A percentile compares a stretch with the other conserved stretches of the same genome.
These are phyloP conservation scores for Drosophila cyrtoloma DNA, from an alignment of 2,888 invertebrate species.

Conservation along the genomic window DNA sequence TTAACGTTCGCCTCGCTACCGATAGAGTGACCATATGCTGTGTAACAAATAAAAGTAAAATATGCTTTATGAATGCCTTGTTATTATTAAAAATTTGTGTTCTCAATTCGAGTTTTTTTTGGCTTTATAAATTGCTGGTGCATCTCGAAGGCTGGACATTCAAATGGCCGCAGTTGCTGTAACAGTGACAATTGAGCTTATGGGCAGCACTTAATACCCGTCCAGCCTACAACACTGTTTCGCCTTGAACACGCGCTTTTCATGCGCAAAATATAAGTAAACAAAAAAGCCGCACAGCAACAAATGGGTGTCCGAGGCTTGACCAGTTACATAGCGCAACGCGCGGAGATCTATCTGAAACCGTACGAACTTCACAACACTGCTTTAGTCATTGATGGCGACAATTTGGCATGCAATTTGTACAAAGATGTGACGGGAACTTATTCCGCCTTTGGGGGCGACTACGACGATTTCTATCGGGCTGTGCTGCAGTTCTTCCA, in stretches of 20 bases:
- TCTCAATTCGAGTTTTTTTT: not conserved
- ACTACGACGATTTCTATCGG: slow-evolving; percentile 92
- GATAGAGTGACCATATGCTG: slow-evolving; percentile 1
- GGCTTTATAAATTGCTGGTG: not conserved
- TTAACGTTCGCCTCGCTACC: not conserved
- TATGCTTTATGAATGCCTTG: not conserved
- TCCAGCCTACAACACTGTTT: slow-evolving; percentile 29
- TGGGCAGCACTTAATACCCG: slow-evolving; percentile 23
- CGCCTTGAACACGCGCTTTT: slow-evolving; percentile 52
- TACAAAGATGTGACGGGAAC: slow-evolving; percentile 88
- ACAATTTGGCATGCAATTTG: slow-evolving; percentile 90
- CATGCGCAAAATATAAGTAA: slow-evolving; percentile 46
- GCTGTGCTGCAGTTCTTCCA: slow-evolving; percentile 89
- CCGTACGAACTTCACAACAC: slow-evolving; percentile 89
- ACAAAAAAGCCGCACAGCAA: slow-evolving; percentile 18
- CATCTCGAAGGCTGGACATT: not conserved
- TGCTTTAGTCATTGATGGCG: slow-evolving; percentile 92
- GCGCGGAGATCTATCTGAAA: slow-evolving; percentile 88
- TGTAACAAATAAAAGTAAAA: not conserved
- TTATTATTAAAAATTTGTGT: not conserved
- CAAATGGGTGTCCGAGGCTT: slow-evolving; percentile 95
- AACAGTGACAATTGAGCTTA: slow-evolving; percentile 1
- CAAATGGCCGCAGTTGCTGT: not conserved
- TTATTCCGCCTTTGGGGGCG: slow-evolving; percentile 92
- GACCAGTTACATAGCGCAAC: slow-evolving; percentile 91